Evolutionary conservation across 2,113 vertebrate species (phyloP), one percentile per base, ranked within the genome.

Genomic region (Bujurquina vittata): DNA sequence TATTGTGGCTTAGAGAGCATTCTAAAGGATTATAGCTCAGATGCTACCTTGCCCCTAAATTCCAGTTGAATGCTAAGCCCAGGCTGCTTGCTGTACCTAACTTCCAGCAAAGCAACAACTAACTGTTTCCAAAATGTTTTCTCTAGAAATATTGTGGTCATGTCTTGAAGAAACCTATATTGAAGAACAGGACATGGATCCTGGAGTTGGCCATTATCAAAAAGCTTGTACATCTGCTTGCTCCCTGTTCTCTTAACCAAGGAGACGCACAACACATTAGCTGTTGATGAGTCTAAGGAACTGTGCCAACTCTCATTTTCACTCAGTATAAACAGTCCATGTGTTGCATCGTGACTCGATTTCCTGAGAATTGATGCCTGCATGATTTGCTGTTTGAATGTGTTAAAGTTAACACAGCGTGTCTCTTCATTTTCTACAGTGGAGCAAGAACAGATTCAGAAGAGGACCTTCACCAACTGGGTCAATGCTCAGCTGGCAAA

Each of bases 381-480:
- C 20, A 23, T 52, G 43, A n/a, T 72, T 52, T 20, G 20, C 17
- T 80, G 43, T 29, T 46, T 40, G 10, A 65, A 31, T 8, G 23
- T 20, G 22, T 56, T 52, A 12, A 57, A 56, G 33, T 65, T 65
- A 55, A 23, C 10, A 15, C 4, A 26, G 2, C 74, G 22, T 65
- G 7, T 54, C 55, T 55, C 9, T 18, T 83, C 14, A 80, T 60
- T 56, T 69, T 85, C 20, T 82, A 46, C 81, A 99, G 98, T 97
- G 78, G 96, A 99, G 63, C 97, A 98, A 81, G 97, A 98, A 52
- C 96, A 95, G 84, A 98, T 96, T 2, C 98, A 99, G 96, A 99
- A 99, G 95, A 97, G 97, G 89, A 97, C 98, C 4, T 99, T 99
- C 88, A 98, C 97, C 63, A 98, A 97, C 91, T 99, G 98, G 98